Base-by-base conservation (phyloP, 1,140 invertebrate genomes). In the Stegodyphus mimosarum region DNA sequence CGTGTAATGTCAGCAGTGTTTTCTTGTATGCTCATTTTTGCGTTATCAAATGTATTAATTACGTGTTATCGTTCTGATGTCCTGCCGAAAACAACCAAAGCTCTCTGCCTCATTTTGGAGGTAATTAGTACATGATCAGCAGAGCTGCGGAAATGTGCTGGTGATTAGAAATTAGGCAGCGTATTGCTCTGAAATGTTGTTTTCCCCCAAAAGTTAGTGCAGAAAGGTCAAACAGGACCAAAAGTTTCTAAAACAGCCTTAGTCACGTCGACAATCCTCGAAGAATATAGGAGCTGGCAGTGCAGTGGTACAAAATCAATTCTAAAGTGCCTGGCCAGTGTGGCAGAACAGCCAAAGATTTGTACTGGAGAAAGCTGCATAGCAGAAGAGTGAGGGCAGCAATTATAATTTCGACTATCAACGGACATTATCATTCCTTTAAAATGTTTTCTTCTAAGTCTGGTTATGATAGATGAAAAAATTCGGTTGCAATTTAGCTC, bases 371-470 rank as follows among this genome's bases (percentile, higher is more conserved):
- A 60, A 15, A 60, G 55, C 5, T 60, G 9, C 2, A 15, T 60
- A 15, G 2, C 55, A 10, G 15, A 10, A 60, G 1, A 60, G 55
- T 60, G 5, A 60, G 55, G 15, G 9, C 55, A 60, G 55, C 9
- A 10, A 9, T 15, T 60, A 1, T 5, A 1, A 60, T 60, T 60
- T 60, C 73, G 73, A 13, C 18, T 6, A 49, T 60, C 73, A 5
- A 55, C 1, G 63, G 73, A 75, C 5, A 75, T 75, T 49, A 7
- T 75, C n/a, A 75, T 75, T 48, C 18, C 9, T 33, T 63, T 75
- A 7, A 75, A 75, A 10, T 75, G 53, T 9, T 75, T 63, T 7
- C 53, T 53, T 9, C 6, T 71, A 1, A 6, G 1, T 71, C 70
- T 71, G 10, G 70, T 6, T 71, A 71, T 50, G 17, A 6, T 71